Evolutionary conservation across 2,888 invertebrate genomes (phyloP).

Genomic region (Andrena bicolor): DNA sequence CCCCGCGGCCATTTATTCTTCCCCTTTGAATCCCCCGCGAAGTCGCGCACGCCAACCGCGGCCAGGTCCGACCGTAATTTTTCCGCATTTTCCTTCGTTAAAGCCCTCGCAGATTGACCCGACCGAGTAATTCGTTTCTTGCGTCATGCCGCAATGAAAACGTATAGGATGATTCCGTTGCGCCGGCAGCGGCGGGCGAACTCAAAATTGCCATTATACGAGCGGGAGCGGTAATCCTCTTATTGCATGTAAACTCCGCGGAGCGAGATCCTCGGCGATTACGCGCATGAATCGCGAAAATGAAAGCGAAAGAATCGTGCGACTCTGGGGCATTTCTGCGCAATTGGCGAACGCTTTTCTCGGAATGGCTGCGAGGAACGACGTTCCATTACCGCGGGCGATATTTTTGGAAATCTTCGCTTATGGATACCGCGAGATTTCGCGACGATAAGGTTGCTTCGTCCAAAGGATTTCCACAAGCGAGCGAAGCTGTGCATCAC

Average conservation of each 20-base stretch:
- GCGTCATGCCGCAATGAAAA: slow-evolving; percentile 26
- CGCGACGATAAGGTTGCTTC: no score
- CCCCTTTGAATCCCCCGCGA: slow-evolving; percentile 28
- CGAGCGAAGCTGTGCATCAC: no score
- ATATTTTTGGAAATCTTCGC: background rate
- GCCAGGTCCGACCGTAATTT: slow-evolving; percentile 37
- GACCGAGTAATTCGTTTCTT: slow-evolving; percentile 30
- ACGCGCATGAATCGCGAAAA: slow-evolving; percentile 13
- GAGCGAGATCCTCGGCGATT: slow-evolving; percentile 16
- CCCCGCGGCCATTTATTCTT: slow-evolving; percentile 12
- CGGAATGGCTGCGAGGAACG: background rate
- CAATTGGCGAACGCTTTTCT: background rate
- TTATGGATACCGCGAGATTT: no score
- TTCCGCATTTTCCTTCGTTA: slow-evolving; percentile 55
- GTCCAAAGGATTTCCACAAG: no score
- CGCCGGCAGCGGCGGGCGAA: background rate
- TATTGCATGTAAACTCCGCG: slow-evolving; percentile 10
- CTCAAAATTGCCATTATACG: slow-evolving; percentile 40
- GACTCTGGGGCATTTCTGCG: background rate
- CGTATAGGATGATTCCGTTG: slow-evolving; percentile 21
- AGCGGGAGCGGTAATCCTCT: slow-evolving; percentile 12
- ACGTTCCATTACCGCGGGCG: background rate
- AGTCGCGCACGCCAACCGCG: background rate
- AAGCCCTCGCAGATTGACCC: slow-evolving; percentile 33
- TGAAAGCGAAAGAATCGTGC: slow-evolving; percentile 20